Base-by-base conservation (phyloP, 2,888 invertebrate species). In the Pyralis farinalis region DNA sequence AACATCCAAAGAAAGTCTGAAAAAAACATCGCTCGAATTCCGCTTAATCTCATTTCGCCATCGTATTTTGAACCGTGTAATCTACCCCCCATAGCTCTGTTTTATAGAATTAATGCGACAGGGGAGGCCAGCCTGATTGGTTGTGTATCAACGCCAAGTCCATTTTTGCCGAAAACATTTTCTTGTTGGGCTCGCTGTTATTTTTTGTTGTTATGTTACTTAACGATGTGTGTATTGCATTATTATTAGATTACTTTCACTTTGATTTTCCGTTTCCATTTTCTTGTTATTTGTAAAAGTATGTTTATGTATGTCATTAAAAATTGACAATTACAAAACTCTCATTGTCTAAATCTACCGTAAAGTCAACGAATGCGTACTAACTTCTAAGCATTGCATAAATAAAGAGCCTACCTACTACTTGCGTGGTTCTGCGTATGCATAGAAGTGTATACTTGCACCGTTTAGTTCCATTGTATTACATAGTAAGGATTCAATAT, bases 1-100 rank as follows among this genome's bases (percentile, higher is more conserved):
- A 67, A 71, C 67, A 69, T 65, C 56, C 66, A 62, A 72, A 70
- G 61, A 66, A 71, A 64, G 40, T 51, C 43, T 54, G 55, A 53
- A 71, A 76, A 66, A 67, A 71, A 66, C 37, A 37, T 37, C 37
- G 20, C 65, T 54, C 42, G 50, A 51, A 60, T 60, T 58, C 51
- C 53, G 63, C 63, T 63, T 75, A 75, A 77, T 76, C 72, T 61
- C 46, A 43, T 47, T 38, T 12, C 10, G 41, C 74, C 63, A 67
- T 3, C 32, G 27, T 60, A 58, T 12, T 5, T 34, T 51, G 67
- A 56, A 12, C 69, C 46, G 39, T 40, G 1, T 12, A 9, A 46
- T 45, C 37, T 41, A 37, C 35, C 8, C 11, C 2, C 12, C n/a
- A n/a, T 22, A 12, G 31, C 34, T 4, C 4, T 16, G 16, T 16